Evolutionary conservation across 2,888 invertebrate species (phyloP), one percentile per base, ranked within the genome.

Genomic region (Aromia moschata): DNA sequence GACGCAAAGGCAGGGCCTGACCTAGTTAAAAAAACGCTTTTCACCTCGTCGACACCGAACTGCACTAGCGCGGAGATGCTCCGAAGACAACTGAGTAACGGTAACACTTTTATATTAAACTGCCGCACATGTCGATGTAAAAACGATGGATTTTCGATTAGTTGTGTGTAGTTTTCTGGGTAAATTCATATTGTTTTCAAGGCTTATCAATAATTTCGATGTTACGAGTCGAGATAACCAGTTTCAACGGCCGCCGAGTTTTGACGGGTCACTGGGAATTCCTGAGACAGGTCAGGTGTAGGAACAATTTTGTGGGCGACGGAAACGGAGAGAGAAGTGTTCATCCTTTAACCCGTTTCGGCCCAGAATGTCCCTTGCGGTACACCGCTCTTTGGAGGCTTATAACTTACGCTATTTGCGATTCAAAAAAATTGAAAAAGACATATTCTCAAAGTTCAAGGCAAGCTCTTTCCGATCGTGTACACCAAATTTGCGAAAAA

Each of bases 71-170:
- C 43, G 5, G 20, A 43, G 7, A n/a, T 7, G 5, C n/a, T 16
- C 30, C 11, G 30, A 30, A 30, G 10, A 16, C 14, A 30, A 25
- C n/a, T n/a, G n/a, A 30, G 9, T 30, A 9, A 31, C n/a, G 2
- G 18, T 25, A 41, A 15, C 52, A 52, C 52, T 41, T 51, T 52
- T 52, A 52, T 52, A 52, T 30, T 12, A 52, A 16, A 11, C 14
- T 1, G 11, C 10, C n/a, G 18, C 37, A 14, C 52, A 41, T 49
- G n/a, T 4, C 12, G 11, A 11, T 11, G 2, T 11, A 12, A 17
- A 16, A 40, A 25, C n/a, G 14, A 30, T 44, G 20, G 15, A 44
- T 30, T 20, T 18, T 20, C 17, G 1, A 1, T 41, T 44, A 44
- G 25, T 3, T 16, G 45, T 15, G 41, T 52, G 10, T 15, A 12